Evolutionary conservation across 2,888 invertebrate genomes (phyloP), one percentile per base, ranked within the genome.

Genomic region (Tuberolachnus salignus): DNA sequence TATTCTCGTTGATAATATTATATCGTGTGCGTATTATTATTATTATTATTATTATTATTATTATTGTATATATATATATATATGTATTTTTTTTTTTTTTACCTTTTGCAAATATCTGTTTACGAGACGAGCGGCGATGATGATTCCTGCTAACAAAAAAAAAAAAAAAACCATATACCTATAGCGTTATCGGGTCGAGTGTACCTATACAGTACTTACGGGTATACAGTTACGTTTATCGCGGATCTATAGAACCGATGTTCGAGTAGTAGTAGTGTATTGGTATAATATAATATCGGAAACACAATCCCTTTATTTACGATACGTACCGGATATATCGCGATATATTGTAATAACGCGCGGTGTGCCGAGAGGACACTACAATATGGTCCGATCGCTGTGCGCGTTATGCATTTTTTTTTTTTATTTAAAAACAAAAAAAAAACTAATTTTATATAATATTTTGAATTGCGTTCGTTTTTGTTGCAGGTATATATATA

Each of bases 301-400:
- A 71, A 71, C 23, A 23, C 44, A 46, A 71, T 71, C 42, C 44
- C 16, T 55, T 57, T 70, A 59, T 59, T 59, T 59, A 59, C n/a
- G n/a, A n/a, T n/a, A n/a, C n/a, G n/a, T 59, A 34, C 34, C 34
- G 3, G 34, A 34, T n/a, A n/a, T n/a, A 6, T 34, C 34, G 34
- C 6, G 34, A n/a, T n/a, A n/a, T n/a, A n/a, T n/a, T n/a, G n/a
- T n/a, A n/a, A n/a, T n/a, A n/a, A n/a, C n/a, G n/a, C n/a, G n/a
- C n/a, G n/a, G n/a, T n/a, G n/a, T n/a, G n/a, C n/a, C n/a, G n/a
- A n/a, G n/a, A n/a, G n/a, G n/a, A n/a, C n/a, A n/a, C n/a, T n/a
- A n/a, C n/a, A n/a, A n/a, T n/a, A 6, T 34, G 34, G 34, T 34
- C n/a, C n/a, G n/a, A n/a, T n/a, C n/a, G 6, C 34, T 34, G 34